Base-by-base conservation (phyloP, 2,888 invertebrate genomes). In the Drosophila paranaensis region DNA sequence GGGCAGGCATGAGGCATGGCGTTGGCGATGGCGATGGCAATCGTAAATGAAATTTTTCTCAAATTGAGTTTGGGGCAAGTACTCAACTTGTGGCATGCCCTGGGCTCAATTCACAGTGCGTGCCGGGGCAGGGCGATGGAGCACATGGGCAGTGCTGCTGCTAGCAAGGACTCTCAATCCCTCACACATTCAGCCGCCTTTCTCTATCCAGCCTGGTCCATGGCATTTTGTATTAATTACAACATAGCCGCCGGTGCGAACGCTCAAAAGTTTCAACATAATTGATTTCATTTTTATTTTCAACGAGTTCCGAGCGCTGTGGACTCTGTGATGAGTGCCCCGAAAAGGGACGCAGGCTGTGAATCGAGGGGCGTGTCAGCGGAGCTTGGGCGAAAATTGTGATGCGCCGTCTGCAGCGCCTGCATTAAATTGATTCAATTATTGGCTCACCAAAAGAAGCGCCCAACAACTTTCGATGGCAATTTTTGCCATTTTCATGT, bases 211-310 rank as follows among this genome's bases (percentile, higher is more conserved):
- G 14, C 33, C 56, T 35, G 9, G 56, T 33, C 69, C 68, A 67
- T 54, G 66, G 81, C 87, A 86, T 85, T 88, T 88, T 87, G 84
- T 85, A 85, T 85, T 85, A 85, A 85, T 85, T 85, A 85, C 84
- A 88, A 74, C 77, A 79, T 81, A 74, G 84, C 84, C 84, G 68
- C 63, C 72, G 83, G 84, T 75, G 65, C 62, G 63, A 82, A 54
- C 78, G 76, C 78, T 74, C 81, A 63, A 67, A 84, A 86, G 77
- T 84, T 84, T 77, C 71, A 77, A 79, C 79, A 86, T 83, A 83
- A 88, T 88, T 88, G 87, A 86, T 88, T 85, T 86, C 75, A 76
- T 76, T 86, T 82, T 83, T 77, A 86, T 79, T 77, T 74, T 61
- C 58, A 62, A 46, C 53, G 77, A 61, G 70, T 46, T 46, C 54